phyloP scores from a whole-genome alignment of 2,888 invertebrate genomes.

The Epistrophella euchroma region DNA sequence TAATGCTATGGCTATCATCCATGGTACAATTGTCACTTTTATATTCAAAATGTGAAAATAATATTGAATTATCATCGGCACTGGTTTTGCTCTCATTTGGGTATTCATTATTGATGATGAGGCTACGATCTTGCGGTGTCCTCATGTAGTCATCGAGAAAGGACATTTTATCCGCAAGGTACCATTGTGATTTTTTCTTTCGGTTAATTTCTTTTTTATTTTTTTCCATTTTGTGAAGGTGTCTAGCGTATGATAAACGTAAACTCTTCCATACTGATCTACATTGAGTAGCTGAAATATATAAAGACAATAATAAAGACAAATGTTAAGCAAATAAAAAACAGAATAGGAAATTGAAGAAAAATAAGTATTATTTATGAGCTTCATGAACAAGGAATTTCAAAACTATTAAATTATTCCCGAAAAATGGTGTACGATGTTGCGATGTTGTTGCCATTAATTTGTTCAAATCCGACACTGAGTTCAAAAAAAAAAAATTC shows the following conservation, averaged over 20 bases:
- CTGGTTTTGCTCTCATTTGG: not conserved
- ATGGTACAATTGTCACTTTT: not conserved
- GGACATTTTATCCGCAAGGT: constrained; percentile 13
- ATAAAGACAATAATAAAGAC: not conserved
- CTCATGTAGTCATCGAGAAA: constrained; percentile 1
- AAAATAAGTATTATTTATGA: no score
- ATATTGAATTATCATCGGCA: constrained; percentile 2
- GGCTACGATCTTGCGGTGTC: not conserved
- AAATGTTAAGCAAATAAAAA: no score
- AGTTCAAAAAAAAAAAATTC: no score
- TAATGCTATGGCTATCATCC: not conserved
- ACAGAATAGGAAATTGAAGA: no score
- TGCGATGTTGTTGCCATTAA: no score
- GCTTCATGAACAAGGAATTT: no score
- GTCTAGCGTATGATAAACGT: constrained; percentile 1
- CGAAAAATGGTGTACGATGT: no score
- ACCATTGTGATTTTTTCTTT: not conserved
- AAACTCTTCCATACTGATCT: not conserved
- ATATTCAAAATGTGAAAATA: not conserved
- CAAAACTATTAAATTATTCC: no score
- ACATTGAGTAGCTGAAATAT: constrained; percentile 6
- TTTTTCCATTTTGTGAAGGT: constrained; percentile 15
- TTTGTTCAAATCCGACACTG: no score
- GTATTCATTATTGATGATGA: not conserved
- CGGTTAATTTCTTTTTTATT: not conserved